Conservation (phyloP, 2,888 invertebrate genomes). For the Tipula vernalis region DNA sequence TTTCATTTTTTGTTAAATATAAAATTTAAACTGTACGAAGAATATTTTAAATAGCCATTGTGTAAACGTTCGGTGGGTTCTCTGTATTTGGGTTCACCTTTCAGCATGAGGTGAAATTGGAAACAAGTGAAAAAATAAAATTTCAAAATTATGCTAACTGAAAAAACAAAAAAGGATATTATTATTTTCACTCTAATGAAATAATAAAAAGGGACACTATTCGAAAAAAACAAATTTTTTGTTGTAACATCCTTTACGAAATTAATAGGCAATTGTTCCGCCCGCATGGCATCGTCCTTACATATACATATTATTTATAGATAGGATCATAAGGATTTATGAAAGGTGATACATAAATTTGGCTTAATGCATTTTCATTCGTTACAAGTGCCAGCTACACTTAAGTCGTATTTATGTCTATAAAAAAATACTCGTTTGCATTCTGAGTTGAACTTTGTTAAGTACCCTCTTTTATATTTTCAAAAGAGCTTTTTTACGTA, state of each 20-base stretch:
- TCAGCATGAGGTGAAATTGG: not conserved
- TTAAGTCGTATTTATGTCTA: not conserved
- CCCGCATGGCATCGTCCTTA: not conserved
- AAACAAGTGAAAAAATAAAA: not conserved
- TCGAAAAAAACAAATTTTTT: not conserved
- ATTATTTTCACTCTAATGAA: not conserved
- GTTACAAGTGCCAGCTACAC: not conserved
- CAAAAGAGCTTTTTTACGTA: not conserved
- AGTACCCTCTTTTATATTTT: not conserved
- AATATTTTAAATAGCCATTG: not conserved
- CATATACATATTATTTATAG: not conserved
- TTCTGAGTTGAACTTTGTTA: not conserved
- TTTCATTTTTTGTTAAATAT: not conserved
- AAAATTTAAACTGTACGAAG: not conserved
- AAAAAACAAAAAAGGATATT: not conserved
- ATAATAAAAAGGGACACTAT: not conserved
- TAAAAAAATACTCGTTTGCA: not conserved
- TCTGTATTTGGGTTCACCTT: not conserved
- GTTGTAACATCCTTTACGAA: not conserved
- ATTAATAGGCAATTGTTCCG: not conserved
- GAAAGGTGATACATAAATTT: not conserved
- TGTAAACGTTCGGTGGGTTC: not conserved
- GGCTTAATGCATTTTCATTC: not conserved
- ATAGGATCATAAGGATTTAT: not conserved
- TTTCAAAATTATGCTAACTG: not conserved